Evolutionary conservation across 2,888 invertebrate genomes (phyloP).

Genomic region (Leptodirus hochenwartii): DNA sequence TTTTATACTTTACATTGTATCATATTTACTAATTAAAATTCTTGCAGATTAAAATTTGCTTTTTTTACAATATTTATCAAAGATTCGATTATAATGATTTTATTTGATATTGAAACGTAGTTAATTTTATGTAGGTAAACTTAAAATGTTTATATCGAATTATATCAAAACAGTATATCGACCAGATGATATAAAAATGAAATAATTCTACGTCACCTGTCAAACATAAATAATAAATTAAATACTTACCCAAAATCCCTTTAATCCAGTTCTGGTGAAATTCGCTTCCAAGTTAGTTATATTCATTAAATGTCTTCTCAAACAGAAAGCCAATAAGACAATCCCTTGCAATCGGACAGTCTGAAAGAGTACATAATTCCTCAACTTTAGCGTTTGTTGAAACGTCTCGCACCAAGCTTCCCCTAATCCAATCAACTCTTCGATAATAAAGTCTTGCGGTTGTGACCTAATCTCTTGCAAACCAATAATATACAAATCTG

Average conservation of each 20-base stretch:
- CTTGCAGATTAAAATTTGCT: too few species aligned
- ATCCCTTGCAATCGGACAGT: conserved; percentile 72
- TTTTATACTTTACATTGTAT: too few species aligned
- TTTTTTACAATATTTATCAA: too few species aligned
- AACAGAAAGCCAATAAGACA: conserved; percentile 57
- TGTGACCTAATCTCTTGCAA: conserved; percentile 82
- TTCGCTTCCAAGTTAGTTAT: conserved; percentile 71
- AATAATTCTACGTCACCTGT: too few species aligned
- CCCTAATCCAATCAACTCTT: conserved; percentile 60
- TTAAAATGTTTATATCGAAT: too few species aligned
- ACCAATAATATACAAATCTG: conserved; percentile 72
- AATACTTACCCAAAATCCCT: conserved; percentile 74
- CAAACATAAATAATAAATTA: conserved; percentile 1
- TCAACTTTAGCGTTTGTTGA: conserved; percentile 45
- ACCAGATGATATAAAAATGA: too few species aligned
- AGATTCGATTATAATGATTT: too few species aligned
- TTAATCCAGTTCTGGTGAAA: conserved; percentile 77
- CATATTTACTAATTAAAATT: too few species aligned
- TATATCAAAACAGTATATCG: too few species aligned
- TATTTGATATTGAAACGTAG: too few species aligned
- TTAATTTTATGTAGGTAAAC: too few species aligned
- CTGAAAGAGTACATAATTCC: conserved; percentile 61
- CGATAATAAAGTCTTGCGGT: conserved; percentile 67
- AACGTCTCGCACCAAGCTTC: conserved; percentile 72
- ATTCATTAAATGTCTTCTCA: conserved; percentile 62